Evolutionary conservation across 2,888 invertebrate genomes (phyloP).

Genomic region (Ophioninae sp.): DNA sequence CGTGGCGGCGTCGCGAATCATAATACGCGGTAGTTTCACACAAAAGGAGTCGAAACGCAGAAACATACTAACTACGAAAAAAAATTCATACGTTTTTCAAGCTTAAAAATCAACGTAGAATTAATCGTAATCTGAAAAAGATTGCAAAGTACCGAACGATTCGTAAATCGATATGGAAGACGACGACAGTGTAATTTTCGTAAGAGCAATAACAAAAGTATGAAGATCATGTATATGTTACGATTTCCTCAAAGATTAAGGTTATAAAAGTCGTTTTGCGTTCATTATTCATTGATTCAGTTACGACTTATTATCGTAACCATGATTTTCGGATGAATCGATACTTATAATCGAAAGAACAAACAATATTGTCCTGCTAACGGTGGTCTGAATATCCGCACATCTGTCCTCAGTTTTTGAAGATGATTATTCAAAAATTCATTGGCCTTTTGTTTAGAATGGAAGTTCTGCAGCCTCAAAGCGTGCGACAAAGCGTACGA

Average conservation of each 20-base stretch:
- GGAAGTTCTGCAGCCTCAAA: constrained; percentile 71
- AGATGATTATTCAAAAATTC: background rate
- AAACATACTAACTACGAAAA: background rate
- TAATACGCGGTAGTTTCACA: no score
- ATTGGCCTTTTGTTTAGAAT: constrained; percentile 21
- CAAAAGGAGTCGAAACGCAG: no score
- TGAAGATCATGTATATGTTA: constrained; percentile 44
- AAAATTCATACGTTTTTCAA: background rate
- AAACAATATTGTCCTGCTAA: background rate
- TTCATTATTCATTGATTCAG: background rate
- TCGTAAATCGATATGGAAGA: constrained; percentile 68
- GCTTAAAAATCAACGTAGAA: background rate
- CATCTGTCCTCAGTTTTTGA: background rate
- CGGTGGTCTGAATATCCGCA: background rate
- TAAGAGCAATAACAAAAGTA: constrained; percentile 70
- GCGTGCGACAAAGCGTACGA: constrained; percentile 94
- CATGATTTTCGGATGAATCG: background rate
- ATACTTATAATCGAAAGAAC: background rate
- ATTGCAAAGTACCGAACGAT: background rate
- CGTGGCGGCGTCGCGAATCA: no score
- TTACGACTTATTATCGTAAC: background rate
- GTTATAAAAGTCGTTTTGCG: constrained; percentile 42
- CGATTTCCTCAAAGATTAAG: constrained; percentile 40
- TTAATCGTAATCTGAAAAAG: background rate
- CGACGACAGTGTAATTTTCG: constrained; percentile 71